These are phyloP conservation scores for Spialia ferax DNA, from an alignment of 2,888 invertebrate genomes.

Conservation along the genomic window DNA sequence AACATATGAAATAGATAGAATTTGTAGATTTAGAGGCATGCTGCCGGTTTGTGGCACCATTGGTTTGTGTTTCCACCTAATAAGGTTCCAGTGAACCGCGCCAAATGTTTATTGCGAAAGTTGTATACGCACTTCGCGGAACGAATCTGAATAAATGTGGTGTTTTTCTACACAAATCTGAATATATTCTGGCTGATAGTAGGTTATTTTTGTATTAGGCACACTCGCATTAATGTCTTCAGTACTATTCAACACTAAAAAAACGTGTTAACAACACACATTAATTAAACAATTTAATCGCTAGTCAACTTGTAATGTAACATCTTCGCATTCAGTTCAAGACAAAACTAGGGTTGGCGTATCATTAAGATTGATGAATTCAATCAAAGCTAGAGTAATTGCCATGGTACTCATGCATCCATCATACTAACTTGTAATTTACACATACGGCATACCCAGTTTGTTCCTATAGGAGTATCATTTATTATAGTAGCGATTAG, in stretches of 20 bases:
- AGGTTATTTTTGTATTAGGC: neutral
- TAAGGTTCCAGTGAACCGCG: conserved; percentile 75
- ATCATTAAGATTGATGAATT: conserved; percentile 5
- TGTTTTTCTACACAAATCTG: conserved; percentile 11
- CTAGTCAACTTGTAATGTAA: neutral
- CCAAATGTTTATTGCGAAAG: conserved; percentile 67
- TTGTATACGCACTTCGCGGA: conserved; percentile 20
- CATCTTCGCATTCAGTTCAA: neutral
- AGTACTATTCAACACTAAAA: neutral
- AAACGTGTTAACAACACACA: neutral
- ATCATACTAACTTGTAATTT: neutral
- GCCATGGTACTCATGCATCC: neutral
- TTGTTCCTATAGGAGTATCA: neutral
- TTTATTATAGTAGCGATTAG: neutral
- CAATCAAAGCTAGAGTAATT: conserved; percentile 7
- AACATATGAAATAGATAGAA: conserved; percentile 43
- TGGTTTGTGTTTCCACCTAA: conserved; percentile 70
- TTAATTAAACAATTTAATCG: neutral
- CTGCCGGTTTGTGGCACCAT: conserved; percentile 55
- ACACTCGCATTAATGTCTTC: neutral
- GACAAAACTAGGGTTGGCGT: neutral
- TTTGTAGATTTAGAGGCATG: conserved; percentile 47
- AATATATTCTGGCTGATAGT: neutral
- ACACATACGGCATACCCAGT: neutral
- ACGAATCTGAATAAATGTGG: conserved; percentile 2